These are phyloP conservation scores for Orchesellides sinensis DNA, from an alignment of 2,888 invertebrate genomes.

Conservation along the genomic window DNA sequence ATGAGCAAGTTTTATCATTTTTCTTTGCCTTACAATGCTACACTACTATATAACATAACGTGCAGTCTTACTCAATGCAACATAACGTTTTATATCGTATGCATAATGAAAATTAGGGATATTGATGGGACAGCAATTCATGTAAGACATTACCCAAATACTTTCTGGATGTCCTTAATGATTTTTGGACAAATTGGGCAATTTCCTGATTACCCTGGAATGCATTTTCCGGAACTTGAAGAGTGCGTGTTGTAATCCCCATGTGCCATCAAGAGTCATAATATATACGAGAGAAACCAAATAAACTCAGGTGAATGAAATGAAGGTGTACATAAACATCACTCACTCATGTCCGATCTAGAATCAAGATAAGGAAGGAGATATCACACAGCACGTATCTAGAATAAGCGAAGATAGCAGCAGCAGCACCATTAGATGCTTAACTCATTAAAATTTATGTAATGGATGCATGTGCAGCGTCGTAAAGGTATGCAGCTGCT, in stretches of 20 bases:
- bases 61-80: background rate
- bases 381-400: too few species aligned
- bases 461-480: background rate
- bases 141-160: slow-evolving; percentile 46
- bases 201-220: slow-evolving; percentile 57
- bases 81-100: background rate
- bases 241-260: too few species aligned
- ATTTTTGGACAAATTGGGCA: slow-evolving; percentile 59
- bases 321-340: background rate
- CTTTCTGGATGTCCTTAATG: slow-evolving; percentile 53
- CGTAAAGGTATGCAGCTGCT: background rate
- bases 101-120: slow-evolving; percentile 10
- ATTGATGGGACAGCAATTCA: slow-evolving; percentile 45
- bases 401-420: too few species aligned
- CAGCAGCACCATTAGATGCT: background rate
- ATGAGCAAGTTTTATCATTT: slow-evolving; percentile 55
- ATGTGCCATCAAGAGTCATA: too few species aligned
- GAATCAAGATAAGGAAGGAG: background rate
- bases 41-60: slow-evolving; percentile 2
- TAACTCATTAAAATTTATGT: background rate
- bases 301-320: background rate
- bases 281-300: background rate
- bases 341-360: background rate
- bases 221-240: slow-evolving; percentile 14
- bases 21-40: slow-evolving; percentile 15